Evolutionary conservation across 2,888 invertebrate genomes (phyloP).

Genomic region (Leucophenga montana): DNA sequence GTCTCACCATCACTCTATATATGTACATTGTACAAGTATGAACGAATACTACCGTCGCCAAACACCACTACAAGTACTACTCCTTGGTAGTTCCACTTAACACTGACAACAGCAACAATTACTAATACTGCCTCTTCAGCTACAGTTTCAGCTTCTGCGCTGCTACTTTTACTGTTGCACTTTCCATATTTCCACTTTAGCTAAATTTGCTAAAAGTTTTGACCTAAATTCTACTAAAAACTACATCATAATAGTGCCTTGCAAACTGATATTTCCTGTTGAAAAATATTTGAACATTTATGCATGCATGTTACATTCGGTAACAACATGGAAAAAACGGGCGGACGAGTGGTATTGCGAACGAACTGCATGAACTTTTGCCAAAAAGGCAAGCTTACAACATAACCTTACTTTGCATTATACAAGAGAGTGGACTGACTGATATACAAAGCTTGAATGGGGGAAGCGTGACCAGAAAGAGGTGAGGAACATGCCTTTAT

Average conservation of each 20-base stretch:
- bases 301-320: too few species aligned
- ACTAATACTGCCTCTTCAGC: background rate
- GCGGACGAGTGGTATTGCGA: too few species aligned
- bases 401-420: too few species aligned
- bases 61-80: background rate
- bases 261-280: slow-evolving; percentile 18
- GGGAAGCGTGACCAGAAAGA: too few species aligned
- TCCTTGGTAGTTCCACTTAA: background rate
- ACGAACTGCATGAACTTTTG: too few species aligned
- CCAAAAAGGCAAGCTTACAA: too few species aligned
- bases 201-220: slow-evolving; percentile 27
- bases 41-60: background rate
- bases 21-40: background rate
- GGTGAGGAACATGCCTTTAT: too few species aligned
- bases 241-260: slow-evolving; percentile 15
- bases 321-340: too few species aligned
- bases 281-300: background rate
- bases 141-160: too few species aligned
- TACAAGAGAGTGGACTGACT: too few species aligned
- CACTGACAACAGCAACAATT: slow-evolving; percentile 6
- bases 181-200: slow-evolving; percentile 22
- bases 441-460: too few species aligned
- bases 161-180: background rate
- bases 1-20: too few species aligned
- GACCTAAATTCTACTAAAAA: slow-evolving; percentile 30